Conservation (phyloP, 2,888 invertebrate genomes). For the Rotaria sp. region DNA sequence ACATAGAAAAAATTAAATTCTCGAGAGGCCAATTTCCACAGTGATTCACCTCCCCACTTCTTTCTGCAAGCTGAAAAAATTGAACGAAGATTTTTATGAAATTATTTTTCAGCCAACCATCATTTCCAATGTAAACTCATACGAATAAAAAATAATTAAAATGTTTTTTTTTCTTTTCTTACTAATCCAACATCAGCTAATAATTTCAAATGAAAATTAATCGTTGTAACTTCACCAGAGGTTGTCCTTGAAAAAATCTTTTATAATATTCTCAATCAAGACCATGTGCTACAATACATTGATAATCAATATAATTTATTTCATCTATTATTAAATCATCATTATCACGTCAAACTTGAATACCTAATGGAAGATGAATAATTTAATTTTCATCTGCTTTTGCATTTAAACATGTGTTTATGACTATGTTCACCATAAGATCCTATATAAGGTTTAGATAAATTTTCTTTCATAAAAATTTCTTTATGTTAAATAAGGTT, state of each 20-base stretch:
- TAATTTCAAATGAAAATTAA: slow-evolving; percentile 77
- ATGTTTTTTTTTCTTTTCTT: too few species aligned
- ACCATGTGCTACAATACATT: slow-evolving; percentile 48
- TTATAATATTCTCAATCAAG: slow-evolving; percentile 40
- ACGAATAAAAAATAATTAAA: too few species aligned
- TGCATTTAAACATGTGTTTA: slow-evolving; percentile 35
- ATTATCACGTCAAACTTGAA: slow-evolving; percentile 67
- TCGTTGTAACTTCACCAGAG: slow-evolving; percentile 65
- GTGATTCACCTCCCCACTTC: too few species aligned
- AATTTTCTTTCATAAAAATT: slow-evolving; percentile 56
- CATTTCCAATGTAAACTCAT: too few species aligned
- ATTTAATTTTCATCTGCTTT: slow-evolving; percentile 30
- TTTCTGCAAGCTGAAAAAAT: too few species aligned
- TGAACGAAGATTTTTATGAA: too few species aligned
- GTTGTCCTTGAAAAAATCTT: slow-evolving; percentile 45
- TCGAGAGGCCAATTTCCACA: too few species aligned
- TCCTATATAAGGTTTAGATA: slow-evolving; percentile 63
- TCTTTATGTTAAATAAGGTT: slow-evolving; percentile 48
- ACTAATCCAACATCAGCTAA: slow-evolving; percentile 86
- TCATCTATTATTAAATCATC: slow-evolving; percentile 65
- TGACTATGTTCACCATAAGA: slow-evolving; percentile 70
- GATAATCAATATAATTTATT: slow-evolving; percentile 61
- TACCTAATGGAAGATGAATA: slow-evolving; percentile 70
- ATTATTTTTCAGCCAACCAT: too few species aligned
- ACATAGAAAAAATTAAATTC: too few species aligned